Evolutionary conservation across 1,140 invertebrate genomes (phyloP), one percentile per base, ranked within the genome.

Genomic region (Drosophila azteca): DNA sequence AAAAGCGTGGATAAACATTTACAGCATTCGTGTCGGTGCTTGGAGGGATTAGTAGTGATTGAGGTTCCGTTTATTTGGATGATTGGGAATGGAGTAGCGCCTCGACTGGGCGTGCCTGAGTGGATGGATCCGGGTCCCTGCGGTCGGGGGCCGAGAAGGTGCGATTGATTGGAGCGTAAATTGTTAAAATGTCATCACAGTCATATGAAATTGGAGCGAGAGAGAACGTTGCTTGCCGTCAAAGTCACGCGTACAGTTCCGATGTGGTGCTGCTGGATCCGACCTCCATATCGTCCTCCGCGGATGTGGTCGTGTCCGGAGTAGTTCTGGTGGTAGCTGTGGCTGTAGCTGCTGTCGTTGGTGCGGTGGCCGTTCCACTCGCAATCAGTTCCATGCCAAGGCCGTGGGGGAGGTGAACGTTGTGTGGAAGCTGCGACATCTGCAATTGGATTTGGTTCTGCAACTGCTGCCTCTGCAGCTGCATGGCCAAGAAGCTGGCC

Each of bases 151-250:
- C 52, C 49, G 49, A 50, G 62, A 60, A 63, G 81, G 77, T 85
- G 80, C 77, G 80, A 85, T 80, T 73, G 75, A 85, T 80, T 73
- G 75, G 63, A 77, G 71, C 65, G 65, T 87, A 78, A 71, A 85
- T 87, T 87, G 82, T 82, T 85, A 84, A 80, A 79, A 77, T 81
- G 85, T 90, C 85, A 90, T 90, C 87, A 90, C 87, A 90, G 87
- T 90, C 87, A 90, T 79, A 90, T 90, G 68, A 64, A 84, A 78
- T 64, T 87, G 70, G 66, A 73, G 68, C 76, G 76, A 63, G 55
- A 46, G 29, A 52, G 55, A 65, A 55, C 52, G 50, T 58, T 61
- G 60, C 43, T 29, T 54, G 35, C 48, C 31, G 35, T 65, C 46
- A 58, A 43, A 72, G 59, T 87, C 77, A 87, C 82, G 74, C 59